Percentiles rank a stretch among this genome's conserved stretches.
phyloP scores from a whole-genome alignment of 1,140 invertebrate species.

The Habropoda laboriosa region DNA sequence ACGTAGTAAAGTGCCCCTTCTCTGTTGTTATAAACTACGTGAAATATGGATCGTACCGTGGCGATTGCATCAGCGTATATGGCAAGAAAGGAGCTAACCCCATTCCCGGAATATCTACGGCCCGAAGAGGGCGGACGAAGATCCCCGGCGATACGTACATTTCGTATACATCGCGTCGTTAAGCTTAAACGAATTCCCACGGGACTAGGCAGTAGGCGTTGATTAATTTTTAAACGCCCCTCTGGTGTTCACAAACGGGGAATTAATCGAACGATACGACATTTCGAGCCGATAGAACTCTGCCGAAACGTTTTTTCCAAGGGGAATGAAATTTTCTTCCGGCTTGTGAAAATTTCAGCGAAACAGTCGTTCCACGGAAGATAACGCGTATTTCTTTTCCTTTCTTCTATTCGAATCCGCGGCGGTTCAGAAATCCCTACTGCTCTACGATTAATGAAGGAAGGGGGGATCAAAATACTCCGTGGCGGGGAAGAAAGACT shows the following conservation, averaged over 20 bases:
- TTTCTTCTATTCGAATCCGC: no score
- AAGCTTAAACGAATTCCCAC: slow-evolving; percentile 25
- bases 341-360: not conserved
- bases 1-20: slow-evolving; percentile 45
- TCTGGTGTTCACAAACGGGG: no score
- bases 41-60: slow-evolving; percentile 65
- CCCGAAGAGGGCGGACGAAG: slow-evolving; percentile 46
- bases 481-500: no score
- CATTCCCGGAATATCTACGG: slow-evolving; percentile 59
- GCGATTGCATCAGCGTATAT: slow-evolving; percentile 67
- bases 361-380: not conserved
- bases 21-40: slow-evolving; percentile 68
- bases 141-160: slow-evolving; percentile 47
- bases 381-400: not conserved
- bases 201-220: not conserved
- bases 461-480: no score
- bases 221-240: slow-evolving; percentile 6
- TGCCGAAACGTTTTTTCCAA: no score
- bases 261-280: not conserved
- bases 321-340: not conserved
- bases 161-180: not conserved
- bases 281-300: not conserved
- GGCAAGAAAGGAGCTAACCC: slow-evolving; percentile 66
- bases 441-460: no score
- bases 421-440: no score